A percentile compares a stretch with the other conserved stretches of the same genome.
phyloP scores from a whole-genome alignment of 2,888 invertebrate genomes.

The Ochropacha duplaris region DNA sequence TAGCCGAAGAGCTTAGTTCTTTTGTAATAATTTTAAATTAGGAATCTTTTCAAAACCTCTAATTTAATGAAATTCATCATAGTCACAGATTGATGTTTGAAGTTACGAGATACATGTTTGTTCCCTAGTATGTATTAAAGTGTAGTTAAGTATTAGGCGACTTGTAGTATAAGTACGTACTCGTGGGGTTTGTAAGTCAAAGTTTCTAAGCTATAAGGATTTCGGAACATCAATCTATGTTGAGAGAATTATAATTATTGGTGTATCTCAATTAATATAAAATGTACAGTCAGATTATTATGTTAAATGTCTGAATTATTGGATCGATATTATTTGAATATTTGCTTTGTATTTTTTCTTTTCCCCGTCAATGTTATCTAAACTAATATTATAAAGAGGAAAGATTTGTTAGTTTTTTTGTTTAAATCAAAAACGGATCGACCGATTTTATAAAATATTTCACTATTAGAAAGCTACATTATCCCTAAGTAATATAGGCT shows the following conservation, averaged over 20 bases:
- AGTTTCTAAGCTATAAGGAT: background rate
- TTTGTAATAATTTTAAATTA: no score
- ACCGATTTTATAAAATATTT: no score
- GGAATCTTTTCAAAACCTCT: background rate
- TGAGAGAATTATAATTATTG: background rate
- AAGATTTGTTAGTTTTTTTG: no score
- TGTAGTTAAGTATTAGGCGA: background rate
- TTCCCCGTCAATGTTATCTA: no score
- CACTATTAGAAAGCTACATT: no score
- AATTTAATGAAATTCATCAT: background rate
- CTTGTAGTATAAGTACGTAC: background rate
- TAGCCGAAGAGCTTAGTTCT: no score
- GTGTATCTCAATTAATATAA: background rate
- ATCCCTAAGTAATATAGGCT: no score
- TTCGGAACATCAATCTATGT: background rate
- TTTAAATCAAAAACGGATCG: no score
- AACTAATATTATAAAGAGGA: no score
- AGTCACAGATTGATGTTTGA: background rate
- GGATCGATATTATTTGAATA: no score
- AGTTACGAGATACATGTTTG: background rate
- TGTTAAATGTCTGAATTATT: no score
- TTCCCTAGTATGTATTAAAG: background rate
- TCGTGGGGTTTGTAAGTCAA: background rate
- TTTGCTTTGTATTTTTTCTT: no score
- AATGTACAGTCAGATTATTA: background rate